Conservation (phyloP, 2,797 vertebrate genomes). For the Remorina albescens region DNA sequence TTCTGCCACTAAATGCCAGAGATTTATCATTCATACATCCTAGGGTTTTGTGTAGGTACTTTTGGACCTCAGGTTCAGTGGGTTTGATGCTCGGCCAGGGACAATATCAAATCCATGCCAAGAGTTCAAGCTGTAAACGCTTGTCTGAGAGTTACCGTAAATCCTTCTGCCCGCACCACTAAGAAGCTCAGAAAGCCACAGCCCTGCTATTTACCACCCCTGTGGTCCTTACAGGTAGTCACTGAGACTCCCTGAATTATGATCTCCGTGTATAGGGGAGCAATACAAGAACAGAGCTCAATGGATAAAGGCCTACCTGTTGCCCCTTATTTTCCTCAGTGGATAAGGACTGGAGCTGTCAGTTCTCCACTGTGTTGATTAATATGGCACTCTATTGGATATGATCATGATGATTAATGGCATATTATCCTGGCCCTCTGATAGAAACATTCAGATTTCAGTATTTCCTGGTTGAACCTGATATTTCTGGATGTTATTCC, state of each 20-base stretch:
- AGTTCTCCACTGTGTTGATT: conserved; percentile 74
- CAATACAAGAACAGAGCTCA: conserved; percentile 78
- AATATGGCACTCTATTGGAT: conserved; percentile 78
- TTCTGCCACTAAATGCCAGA: conserved; percentile 85
- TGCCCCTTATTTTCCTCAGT: conserved; percentile 72
- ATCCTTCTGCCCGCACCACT: conserved; percentile 85
- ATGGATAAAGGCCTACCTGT: conserved; percentile 80
- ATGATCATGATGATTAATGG: conserved; percentile 81
- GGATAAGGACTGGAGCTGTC: conserved; percentile 72
- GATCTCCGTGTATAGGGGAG: conserved; percentile 77
- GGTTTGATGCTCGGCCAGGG: conserved; percentile 88
- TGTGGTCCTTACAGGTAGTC: conserved; percentile 85
- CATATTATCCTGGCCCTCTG: conserved; percentile 66
- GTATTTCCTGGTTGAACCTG: conserved; percentile 64
- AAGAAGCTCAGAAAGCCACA: conserved; percentile 86
- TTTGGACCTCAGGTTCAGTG: conserved; percentile 84
- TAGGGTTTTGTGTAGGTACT: conserved; percentile 87
- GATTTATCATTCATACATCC: conserved; percentile 89
- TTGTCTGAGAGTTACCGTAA: conserved; percentile 90
- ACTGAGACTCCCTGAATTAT: conserved; percentile 80
- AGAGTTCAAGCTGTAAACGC: conserved; percentile 88
- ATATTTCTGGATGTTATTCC: conserved; percentile 57
- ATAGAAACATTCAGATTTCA: conserved; percentile 71
- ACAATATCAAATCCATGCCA: conserved; percentile 86
- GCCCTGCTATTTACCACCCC: conserved; percentile 82